Percentiles rank a stretch among this genome's conserved stretches.
Evolutionary conservation across 2,113 vertebrate species (phyloP).

Genomic region (Phasianus colchicus): DNA sequence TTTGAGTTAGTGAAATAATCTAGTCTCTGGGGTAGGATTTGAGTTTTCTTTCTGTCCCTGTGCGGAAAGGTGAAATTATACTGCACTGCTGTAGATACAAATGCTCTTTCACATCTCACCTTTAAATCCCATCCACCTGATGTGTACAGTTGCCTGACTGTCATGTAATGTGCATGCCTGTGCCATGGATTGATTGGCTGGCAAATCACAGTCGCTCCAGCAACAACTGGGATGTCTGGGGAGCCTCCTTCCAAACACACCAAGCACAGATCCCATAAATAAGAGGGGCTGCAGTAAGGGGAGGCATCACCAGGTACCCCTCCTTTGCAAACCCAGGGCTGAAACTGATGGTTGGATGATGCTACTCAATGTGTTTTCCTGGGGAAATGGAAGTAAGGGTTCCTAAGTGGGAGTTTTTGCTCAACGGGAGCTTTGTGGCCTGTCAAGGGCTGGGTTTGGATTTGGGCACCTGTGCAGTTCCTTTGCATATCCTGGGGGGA

Average conservation of each 20-base stretch:
- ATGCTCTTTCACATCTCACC: neutral
- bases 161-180: neutral
- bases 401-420: neutral
- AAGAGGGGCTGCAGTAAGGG: neutral
- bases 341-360: neutral
- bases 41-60: neutral
- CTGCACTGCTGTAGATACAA: neutral
- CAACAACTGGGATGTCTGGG: neutral
- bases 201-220: neutral
- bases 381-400: neutral
- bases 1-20: neutral
- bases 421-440: neutral
- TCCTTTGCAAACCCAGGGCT: neutral
- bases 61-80: neutral
- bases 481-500: neutral
- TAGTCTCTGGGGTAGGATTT: neutral
- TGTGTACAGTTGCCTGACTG: neutral
- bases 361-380: neutral
- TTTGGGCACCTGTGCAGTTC: neutral
- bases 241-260: neutral
- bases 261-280: accelerated
- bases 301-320: neutral
- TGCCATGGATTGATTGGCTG: neutral
- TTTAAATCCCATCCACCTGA: neutral
- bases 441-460: neutral